phyloP scores from a whole-genome alignment of 2,888 invertebrate species.

The Eupithecia pulchellata region DNA sequence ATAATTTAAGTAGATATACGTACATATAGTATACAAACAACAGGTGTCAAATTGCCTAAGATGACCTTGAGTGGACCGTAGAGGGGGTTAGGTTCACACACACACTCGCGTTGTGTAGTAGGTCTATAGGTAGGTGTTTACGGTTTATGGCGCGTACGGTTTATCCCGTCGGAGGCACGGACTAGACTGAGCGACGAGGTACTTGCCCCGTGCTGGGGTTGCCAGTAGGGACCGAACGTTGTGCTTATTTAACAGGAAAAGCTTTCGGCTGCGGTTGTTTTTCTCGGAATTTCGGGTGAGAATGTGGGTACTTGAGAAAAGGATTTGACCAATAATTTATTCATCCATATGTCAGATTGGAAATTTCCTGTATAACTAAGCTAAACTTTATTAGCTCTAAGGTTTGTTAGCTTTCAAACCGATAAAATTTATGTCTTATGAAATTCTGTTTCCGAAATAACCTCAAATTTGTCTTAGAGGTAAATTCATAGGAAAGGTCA shows the following conservation, averaged over 20 bases:
- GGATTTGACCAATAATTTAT: neutral
- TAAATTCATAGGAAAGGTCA: neutral
- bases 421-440: neutral
- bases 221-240: slow-evolving; percentile 56
- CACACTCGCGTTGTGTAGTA: slow-evolving; percentile 66
- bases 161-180: slow-evolving; percentile 61
- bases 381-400: neutral
- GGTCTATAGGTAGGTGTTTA: slow-evolving; percentile 31
- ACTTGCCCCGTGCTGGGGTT: slow-evolving; percentile 66
- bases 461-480: neutral
- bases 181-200: slow-evolving; percentile 67
- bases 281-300: slow-evolving; percentile 2
- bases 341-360: neutral
- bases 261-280: neutral
- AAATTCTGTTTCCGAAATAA: neutral
- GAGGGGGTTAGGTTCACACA: slow-evolving; percentile 65
- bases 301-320: neutral
- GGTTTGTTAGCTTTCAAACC: neutral
- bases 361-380: neutral
- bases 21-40: slow-evolving; percentile 68
- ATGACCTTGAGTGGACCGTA: slow-evolving; percentile 72
- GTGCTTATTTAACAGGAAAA: slow-evolving; percentile 45
- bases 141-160: slow-evolving; percentile 51
- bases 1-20: slow-evolving; percentile 57
- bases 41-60: slow-evolving; percentile 76